phyloP scores from a whole-genome alignment of 37 sponge, comb jelly and placozoan genomes.

The Aphrocallistes beatrix region DNA sequence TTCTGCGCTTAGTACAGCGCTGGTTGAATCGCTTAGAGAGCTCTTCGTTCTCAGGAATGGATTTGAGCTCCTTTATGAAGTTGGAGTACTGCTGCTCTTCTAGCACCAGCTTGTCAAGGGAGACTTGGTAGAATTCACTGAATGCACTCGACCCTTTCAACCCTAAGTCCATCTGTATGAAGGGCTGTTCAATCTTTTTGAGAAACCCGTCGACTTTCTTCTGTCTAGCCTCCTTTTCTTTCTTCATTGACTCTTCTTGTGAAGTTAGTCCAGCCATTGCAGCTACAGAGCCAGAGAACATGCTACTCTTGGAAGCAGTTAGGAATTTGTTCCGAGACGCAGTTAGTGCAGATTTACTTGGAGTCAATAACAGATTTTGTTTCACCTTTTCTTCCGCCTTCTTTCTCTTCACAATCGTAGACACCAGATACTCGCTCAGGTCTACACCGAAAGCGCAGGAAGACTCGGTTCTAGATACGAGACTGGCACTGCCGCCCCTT shows the following conservation, averaged over 20 bases:
- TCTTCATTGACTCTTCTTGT: neutral
- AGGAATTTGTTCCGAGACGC: neutral
- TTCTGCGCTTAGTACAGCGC: neutral
- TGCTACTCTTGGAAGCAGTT: neutral
- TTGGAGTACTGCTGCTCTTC: neutral
- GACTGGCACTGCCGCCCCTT: neutral
- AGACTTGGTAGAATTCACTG: neutral
- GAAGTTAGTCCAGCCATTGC: neutral
- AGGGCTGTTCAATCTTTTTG: neutral
- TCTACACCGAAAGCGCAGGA: neutral
- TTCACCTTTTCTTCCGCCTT: neutral
- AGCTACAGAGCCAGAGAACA: neutral
- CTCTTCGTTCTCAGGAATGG: neutral
- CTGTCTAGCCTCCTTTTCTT: neutral
- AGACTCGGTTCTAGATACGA: neutral
- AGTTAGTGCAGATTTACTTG: neutral
- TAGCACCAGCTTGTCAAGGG: neutral
- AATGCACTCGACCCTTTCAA: neutral
- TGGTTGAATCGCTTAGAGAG: neutral
- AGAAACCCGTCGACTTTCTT: constrained; percentile 6
- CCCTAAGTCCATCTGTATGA: neutral
- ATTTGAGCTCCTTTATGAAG: neutral
- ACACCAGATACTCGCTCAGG: neutral
- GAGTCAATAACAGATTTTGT: neutral
- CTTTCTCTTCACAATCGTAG: neutral